These are phyloP conservation scores for Scaptomyza cyrtandrae DNA, from an alignment of 2,888 invertebrate species.

Conservation along the genomic window DNA sequence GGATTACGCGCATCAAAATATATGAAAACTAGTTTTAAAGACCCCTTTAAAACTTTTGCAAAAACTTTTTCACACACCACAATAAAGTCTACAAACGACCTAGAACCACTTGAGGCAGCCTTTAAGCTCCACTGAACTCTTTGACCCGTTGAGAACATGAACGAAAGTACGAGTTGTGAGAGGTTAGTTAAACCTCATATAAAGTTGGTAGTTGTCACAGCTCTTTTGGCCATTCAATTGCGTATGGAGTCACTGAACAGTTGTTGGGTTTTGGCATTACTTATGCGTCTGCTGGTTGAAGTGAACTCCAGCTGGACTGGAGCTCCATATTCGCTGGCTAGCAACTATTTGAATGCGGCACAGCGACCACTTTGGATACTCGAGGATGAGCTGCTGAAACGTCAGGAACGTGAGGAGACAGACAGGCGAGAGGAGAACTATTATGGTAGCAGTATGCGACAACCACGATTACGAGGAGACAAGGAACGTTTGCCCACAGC, in stretches of 20 bases:
- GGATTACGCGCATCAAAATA: no score
- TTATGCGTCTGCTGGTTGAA: conserved; percentile 30
- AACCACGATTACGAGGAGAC: not conserved
- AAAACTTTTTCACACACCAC: not conserved
- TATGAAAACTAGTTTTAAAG: no score
- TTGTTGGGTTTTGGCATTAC: conserved; percentile 44
- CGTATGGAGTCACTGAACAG: conserved; percentile 50
- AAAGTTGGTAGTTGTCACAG: conserved; percentile 29
- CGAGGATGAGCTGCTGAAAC: conserved; percentile 68
- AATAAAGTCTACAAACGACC: not conserved
- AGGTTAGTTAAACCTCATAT: conserved; percentile 29
- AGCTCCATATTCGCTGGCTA: conserved; percentile 16
- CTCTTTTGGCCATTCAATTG: conserved; percentile 38
- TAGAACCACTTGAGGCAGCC: not conserved
- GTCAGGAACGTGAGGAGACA: conserved; percentile 35
- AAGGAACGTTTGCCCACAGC: conserved; percentile 20
- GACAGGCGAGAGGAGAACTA: conserved; percentile 39
- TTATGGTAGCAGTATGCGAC: conserved; percentile 2
- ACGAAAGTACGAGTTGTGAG: conserved; percentile 57
- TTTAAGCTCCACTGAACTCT: conserved; percentile 39
- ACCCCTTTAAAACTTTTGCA: no score
- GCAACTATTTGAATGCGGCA: conserved; percentile 59
- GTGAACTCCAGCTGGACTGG: conserved; percentile 20
- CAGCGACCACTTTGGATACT: conserved; percentile 81
- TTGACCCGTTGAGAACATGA: conserved; percentile 59